phyloP scores from a whole-genome alignment of 2,797 vertebrate species.

The Sphenopsis melanotis region DNA sequence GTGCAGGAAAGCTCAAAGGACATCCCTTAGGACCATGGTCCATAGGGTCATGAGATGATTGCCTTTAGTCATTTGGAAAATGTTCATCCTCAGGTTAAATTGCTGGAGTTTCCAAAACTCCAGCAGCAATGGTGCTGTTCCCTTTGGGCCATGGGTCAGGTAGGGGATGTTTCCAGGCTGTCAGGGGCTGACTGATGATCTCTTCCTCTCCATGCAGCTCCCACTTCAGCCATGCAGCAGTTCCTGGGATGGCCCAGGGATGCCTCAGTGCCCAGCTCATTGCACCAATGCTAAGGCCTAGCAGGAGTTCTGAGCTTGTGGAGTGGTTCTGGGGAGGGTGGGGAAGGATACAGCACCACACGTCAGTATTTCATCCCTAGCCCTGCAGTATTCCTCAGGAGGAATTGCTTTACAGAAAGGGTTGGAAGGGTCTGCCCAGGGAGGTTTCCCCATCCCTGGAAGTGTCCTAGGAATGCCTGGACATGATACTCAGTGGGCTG shows the following conservation, averaged over 20 bases:
- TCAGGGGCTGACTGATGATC: background rate
- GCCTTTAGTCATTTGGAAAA: background rate
- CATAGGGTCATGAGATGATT: too few relatives aligned
- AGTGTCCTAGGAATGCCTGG: background rate
- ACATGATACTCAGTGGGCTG: background rate
- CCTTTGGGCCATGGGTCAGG: accelerated
- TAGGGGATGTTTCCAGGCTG: background rate
- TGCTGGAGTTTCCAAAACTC: background rate
- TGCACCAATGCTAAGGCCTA: background rate
- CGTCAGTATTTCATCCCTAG: background rate
- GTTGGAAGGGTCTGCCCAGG: background rate
- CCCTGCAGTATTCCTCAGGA: background rate
- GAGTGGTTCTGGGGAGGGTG: background rate
- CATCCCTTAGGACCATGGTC: background rate
- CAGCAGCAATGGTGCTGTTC: background rate
- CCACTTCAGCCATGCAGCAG: too few relatives aligned
- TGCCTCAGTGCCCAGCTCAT: background rate
- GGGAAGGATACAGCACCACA: too few relatives aligned
- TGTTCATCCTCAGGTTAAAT: background rate
- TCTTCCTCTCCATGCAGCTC: background rate
- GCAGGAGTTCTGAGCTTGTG: background rate
- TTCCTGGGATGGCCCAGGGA: background rate
- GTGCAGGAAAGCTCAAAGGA: background rate
- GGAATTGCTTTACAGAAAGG: background rate
- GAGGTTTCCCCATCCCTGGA: background rate